Conservation (phyloP, 2,113 vertebrate species). For the Gopherus flavomarginatus region DNA sequence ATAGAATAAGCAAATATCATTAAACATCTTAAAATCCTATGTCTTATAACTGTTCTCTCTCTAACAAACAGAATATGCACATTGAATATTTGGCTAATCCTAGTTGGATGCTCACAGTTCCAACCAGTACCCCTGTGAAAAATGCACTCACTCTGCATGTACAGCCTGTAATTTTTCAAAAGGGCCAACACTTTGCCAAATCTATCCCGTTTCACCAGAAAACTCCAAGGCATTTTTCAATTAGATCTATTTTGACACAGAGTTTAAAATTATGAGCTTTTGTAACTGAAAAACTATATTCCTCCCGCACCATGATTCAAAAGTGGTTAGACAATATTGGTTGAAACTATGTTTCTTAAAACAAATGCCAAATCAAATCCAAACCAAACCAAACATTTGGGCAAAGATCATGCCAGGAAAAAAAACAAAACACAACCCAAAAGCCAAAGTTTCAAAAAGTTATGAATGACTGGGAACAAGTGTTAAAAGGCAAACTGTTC, state of each 20-base stretch:
- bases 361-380: neutral
- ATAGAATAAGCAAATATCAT: too few relatives aligned
- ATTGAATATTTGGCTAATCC: neutral
- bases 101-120: neutral
- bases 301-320: neutral
- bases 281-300: neutral
- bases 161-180: neutral
- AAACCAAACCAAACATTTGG: neutral
- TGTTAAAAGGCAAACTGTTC: neutral
- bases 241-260: neutral
- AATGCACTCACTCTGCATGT: neutral
- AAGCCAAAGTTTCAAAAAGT: neutral
- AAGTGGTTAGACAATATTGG: neutral
- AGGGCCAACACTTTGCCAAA: neutral
- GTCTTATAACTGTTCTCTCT: neutral
- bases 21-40: neutral
- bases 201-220: neutral
- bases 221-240: neutral
- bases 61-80: neutral
- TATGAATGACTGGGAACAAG: neutral
- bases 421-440: neutral
- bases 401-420: neutral
- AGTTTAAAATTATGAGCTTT: neutral
- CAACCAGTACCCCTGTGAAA: neutral
- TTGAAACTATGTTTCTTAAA: neutral